phyloP scores from a whole-genome alignment of 2,888 invertebrate species.

The Neoscelio sp. region DNA sequence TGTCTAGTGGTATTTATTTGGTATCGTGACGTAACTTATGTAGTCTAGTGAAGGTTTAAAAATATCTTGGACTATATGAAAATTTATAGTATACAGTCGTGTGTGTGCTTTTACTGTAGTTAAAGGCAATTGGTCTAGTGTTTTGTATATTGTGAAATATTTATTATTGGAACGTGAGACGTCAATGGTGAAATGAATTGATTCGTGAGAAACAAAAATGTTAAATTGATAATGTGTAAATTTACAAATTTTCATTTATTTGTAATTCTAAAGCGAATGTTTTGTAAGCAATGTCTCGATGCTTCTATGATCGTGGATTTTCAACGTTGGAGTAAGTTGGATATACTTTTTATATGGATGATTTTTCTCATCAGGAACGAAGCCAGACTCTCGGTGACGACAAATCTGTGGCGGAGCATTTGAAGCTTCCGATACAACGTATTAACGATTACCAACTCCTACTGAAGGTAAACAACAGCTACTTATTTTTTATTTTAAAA shows the following conservation, averaged over 20 bases:
- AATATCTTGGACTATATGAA: constrained; percentile 57
- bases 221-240: too few relatives aligned
- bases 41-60: constrained; percentile 61
- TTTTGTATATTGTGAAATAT: constrained; percentile 5
- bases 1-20: constrained; percentile 43
- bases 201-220: neutral
- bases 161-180: constrained; percentile 13
- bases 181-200: constrained; percentile 12
- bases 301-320: constrained; percentile 18
- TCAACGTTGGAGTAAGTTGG: neutral
- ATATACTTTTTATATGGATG: constrained; percentile 29
- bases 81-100: constrained; percentile 46
- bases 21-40: constrained; percentile 50
- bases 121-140: constrained; percentile 17
- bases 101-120: constrained; percentile 30
- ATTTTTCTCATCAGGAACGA: constrained; percentile 86
- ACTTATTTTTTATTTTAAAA: neutral
- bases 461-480: constrained; percentile 89
- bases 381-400: constrained; percentile 94
- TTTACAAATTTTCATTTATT: constrained; percentile 27
- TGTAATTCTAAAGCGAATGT: constrained; percentile 33
- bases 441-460: constrained; percentile 98
- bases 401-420: constrained; percentile 94
- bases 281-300: constrained; percentile 30
- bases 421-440: constrained; percentile 96